Percentiles rank a stretch among this genome's conserved stretches.
Conservation (phyloP, 1,140 invertebrate species). For the Micrasema minimum region DNA sequence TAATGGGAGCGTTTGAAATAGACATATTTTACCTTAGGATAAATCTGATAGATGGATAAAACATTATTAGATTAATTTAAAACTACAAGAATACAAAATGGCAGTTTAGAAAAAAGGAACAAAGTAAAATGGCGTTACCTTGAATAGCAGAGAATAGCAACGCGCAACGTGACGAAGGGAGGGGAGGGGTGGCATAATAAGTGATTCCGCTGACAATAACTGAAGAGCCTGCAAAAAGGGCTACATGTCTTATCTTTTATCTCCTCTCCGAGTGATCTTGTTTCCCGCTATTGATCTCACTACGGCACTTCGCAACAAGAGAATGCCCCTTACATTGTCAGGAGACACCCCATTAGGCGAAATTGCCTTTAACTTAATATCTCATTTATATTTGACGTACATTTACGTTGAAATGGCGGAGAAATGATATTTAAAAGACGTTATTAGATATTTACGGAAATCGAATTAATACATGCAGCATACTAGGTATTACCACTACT, state of each 20-base stretch:
- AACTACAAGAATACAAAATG: too few relatives aligned
- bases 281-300: constrained; percentile 28
- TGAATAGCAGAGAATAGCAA: too few relatives aligned
- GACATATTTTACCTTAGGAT: too few relatives aligned
- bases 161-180: too few relatives aligned
- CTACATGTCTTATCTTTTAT: constrained; percentile 36
- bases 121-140: too few relatives aligned
- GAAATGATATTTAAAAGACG: neutral
- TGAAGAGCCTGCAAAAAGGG: constrained; percentile 20
- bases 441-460: too few relatives aligned
- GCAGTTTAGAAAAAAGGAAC: too few relatives aligned
- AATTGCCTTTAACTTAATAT: constrained; percentile 15
- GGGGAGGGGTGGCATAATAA: neutral
- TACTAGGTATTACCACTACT: too few relatives aligned
- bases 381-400: constrained; percentile 7
- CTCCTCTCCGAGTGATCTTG: constrained; percentile 28
- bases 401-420: neutral
- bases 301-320: neutral
- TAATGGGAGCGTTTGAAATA: too few relatives aligned
- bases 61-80: too few relatives aligned
- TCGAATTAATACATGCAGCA: too few relatives aligned
- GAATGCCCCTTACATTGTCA: constrained; percentile 26
- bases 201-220: constrained; percentile 32
- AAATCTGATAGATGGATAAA: too few relatives aligned
- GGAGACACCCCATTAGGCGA: constrained; percentile 11